Percentiles rank a stretch among this genome's conserved stretches.
Evolutionary conservation across 1,140 invertebrate species (phyloP).

Genomic region (Oreohelix idahoensis): DNA sequence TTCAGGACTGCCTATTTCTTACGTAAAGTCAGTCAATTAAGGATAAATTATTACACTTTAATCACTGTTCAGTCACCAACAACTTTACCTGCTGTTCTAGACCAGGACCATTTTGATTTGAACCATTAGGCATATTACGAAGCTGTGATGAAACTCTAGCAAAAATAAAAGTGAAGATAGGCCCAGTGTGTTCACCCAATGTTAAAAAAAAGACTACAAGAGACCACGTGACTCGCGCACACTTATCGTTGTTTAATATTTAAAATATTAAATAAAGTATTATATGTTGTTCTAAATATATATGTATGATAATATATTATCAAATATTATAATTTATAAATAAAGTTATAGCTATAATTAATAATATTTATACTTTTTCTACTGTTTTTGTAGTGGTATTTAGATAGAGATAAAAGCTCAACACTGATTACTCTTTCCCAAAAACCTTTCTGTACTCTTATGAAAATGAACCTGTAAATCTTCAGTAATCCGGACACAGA

Average conservation of each 20-base stretch:
- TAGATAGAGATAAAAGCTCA: too few relatives aligned
- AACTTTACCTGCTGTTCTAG: slow-evolving; percentile 96
- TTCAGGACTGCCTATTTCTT: not conserved
- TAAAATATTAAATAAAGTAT: too few relatives aligned
- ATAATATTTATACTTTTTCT: too few relatives aligned
- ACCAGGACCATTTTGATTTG: slow-evolving; percentile 99
- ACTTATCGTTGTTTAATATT: not conserved
- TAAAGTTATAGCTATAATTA: too few relatives aligned
- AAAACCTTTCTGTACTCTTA: too few relatives aligned
- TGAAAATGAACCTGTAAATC: too few relatives aligned
- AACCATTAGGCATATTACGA: slow-evolving; percentile 98
- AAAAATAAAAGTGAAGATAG: slow-evolving; percentile 27
- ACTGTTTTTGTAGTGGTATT: too few relatives aligned
- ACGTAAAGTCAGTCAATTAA: not conserved
- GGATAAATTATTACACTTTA: not conserved
- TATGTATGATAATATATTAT: not conserved
- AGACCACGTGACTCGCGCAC: slow-evolving; percentile 17
- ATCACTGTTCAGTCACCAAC: not conserved
- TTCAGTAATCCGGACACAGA: too few relatives aligned
- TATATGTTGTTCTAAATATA: not conserved
- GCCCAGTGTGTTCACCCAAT: slow-evolving; percentile 8
- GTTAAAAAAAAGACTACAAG: slow-evolving; percentile 6
- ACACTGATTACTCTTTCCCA: too few relatives aligned
- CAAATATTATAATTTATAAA: too few relatives aligned
- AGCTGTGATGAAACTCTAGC: slow-evolving; percentile 43